A percentile compares a stretch with the other conserved stretches of the same genome.
Evolutionary conservation across 2,113 vertebrate genomes (phyloP).

Genomic region (Mesitornis unicolor): DNA sequence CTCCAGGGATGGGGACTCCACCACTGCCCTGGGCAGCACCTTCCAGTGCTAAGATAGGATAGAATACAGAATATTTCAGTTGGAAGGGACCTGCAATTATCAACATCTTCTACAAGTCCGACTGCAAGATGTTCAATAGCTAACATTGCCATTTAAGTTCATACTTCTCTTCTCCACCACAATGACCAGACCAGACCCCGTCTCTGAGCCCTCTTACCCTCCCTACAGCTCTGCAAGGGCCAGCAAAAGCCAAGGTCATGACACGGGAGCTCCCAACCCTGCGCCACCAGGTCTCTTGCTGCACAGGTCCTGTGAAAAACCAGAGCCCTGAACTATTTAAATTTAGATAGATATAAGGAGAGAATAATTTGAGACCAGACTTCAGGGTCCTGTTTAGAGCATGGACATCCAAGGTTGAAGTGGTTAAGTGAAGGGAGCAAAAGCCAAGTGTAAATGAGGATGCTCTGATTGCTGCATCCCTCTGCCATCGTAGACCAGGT

Average conservation of each 20-base stretch:
- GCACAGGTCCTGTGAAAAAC: not conserved
- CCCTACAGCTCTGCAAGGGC: not conserved
- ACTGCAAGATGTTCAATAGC: not conserved
- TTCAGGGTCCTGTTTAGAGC: too few relatives aligned
- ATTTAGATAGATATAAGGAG: accelerated
- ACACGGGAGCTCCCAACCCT: accelerated
- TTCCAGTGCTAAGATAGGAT: too few relatives aligned
- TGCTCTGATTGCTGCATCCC: not conserved
- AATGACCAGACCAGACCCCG: accelerated
- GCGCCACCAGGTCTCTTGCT: not conserved
- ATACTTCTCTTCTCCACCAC: too few relatives aligned
- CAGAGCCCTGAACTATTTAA: not conserved
- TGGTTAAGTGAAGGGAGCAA: not conserved
- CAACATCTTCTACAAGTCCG: too few relatives aligned
- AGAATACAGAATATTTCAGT: too few relatives aligned
- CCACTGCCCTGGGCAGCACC: too few relatives aligned
- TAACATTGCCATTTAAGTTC: not conserved
- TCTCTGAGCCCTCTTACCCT: not conserved
- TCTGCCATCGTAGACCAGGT: accelerated
- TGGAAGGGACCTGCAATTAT: too few relatives aligned
- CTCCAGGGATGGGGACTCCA: too few relatives aligned
- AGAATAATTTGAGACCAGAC: not conserved
- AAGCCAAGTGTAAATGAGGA: accelerated
- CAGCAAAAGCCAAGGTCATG: accelerated
- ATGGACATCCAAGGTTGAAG: not conserved